These are phyloP conservation scores for Bettongia penicillata DNA, from an alignment of 2,113 vertebrate species.

Conservation along the genomic window DNA sequence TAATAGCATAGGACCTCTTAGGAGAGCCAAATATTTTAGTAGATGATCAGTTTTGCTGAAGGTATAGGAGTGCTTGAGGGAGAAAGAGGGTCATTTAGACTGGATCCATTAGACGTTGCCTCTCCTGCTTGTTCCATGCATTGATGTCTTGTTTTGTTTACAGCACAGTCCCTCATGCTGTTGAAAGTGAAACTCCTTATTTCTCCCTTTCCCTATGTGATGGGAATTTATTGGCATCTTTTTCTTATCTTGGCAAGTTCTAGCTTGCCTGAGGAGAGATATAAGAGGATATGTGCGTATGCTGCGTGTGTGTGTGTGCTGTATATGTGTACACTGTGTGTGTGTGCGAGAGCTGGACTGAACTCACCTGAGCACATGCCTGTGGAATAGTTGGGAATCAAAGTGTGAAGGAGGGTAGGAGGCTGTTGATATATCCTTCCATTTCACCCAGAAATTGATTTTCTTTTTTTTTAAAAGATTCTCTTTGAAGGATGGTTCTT, in stretches of 20 bases:
- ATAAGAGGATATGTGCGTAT: neutral
- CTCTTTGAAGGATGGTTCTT: neutral
- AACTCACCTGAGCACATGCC: neutral
- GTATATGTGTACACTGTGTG: no score
- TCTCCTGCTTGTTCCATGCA: neutral
- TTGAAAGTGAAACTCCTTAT: neutral
- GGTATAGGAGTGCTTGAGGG: neutral
- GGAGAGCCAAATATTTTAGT: neutral
- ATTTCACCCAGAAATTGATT: neutral
- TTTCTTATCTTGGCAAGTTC: neutral
- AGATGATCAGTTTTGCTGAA: neutral
- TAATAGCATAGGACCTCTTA: neutral
- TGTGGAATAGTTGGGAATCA: neutral
- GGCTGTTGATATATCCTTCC: neutral
- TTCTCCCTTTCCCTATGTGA: neutral
- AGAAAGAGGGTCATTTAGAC: neutral
- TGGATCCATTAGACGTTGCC: neutral
- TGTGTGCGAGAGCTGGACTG: neutral
- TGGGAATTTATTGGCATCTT: constrained; percentile 10
- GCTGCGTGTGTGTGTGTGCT: no score
- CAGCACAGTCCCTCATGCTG: neutral
- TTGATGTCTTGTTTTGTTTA: neutral
- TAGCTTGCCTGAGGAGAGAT: constrained; percentile 2
- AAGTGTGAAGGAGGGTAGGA: neutral
- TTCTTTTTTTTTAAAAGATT: neutral